Conservation (phyloP, 2,888 invertebrate genomes). For the Horisme vitalbata region DNA sequence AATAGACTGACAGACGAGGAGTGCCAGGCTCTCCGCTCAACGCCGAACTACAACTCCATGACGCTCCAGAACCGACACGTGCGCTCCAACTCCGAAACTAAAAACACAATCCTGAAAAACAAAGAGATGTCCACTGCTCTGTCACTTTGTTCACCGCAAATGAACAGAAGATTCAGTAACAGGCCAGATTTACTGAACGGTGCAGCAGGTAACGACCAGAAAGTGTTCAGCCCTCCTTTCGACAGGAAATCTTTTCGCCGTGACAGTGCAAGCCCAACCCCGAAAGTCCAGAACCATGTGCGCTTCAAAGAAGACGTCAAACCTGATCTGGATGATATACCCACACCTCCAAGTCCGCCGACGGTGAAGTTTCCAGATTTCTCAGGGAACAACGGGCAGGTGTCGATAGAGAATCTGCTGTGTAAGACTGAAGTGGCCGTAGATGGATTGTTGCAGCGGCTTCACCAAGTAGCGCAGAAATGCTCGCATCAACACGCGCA, state of each 20-base stretch:
- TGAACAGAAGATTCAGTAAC: slow-evolving; percentile 76
- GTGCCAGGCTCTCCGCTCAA: slow-evolving; percentile 48
- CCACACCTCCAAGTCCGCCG: slow-evolving; percentile 75
- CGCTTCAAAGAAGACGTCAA: slow-evolving; percentile 72
- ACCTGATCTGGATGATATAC: slow-evolving; percentile 61
- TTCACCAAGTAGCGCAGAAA: slow-evolving; percentile 88
- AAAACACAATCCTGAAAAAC: slow-evolving; percentile 73
- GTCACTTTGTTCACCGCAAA: slow-evolving; percentile 81
- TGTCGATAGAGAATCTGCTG: slow-evolving; percentile 84
- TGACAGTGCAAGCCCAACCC: slow-evolving; percentile 61
- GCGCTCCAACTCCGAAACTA: slow-evolving; percentile 75
- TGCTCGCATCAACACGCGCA: slow-evolving; percentile 89
- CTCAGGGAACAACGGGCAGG: slow-evolving; percentile 80
- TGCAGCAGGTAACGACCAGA: slow-evolving; percentile 61
- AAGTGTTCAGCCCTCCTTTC: slow-evolving; percentile 66
- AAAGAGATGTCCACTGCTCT: slow-evolving; percentile 69
- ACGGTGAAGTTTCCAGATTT: slow-evolving; percentile 67
- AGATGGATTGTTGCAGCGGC: slow-evolving; percentile 85
- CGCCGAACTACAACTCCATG: slow-evolving; percentile 68
- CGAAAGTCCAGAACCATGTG: slow-evolving; percentile 72
- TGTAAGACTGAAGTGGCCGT: slow-evolving; percentile 88
- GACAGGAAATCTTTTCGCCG: slow-evolving; percentile 62
- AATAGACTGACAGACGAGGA: slow-evolving; percentile 66
- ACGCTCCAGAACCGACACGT: slow-evolving; percentile 72
- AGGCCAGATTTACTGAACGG: slow-evolving; percentile 72